Conservation (phyloP, 1,140 invertebrate species). For the Ceratina calcarata region DNA sequence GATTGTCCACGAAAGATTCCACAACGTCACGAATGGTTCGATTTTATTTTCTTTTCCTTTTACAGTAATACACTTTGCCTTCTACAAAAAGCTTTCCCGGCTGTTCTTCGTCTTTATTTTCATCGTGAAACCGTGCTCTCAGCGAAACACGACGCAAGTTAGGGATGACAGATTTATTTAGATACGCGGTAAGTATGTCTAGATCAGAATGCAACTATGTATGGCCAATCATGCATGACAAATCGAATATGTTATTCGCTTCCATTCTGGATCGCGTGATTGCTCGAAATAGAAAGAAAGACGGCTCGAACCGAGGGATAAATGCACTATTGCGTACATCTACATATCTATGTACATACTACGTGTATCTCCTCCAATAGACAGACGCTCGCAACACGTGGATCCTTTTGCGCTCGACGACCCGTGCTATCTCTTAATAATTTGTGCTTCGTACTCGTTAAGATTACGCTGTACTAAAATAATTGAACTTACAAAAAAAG, state of each 20-base stretch:
- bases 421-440: conserved; percentile 61
- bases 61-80: neutral
- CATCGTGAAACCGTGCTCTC: neutral
- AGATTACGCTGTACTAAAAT: conserved; percentile 47
- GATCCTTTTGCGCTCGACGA: conserved; percentile 63
- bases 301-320: conserved; percentile 33
- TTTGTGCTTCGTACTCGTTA: conserved; percentile 54
- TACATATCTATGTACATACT: too few species aligned
- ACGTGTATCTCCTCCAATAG: too few species aligned
- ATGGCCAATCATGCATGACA: conserved; percentile 1
- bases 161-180: conserved; percentile 3
- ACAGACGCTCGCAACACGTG: conserved; percentile 58
- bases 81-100: neutral
- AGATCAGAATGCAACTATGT: neutral
- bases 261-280: neutral
- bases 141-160: conserved; percentile 9
- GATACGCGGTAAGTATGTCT: neutral
- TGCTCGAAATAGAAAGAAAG: neutral
- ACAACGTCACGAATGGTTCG: conserved; percentile 65
- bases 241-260: neutral
- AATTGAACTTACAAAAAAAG: conserved; percentile 42
- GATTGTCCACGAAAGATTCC: conserved; percentile 74
- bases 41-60: conserved; percentile 8
- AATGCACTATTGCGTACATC: neutral
- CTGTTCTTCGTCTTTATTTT: neutral